Percentiles rank a stretch among this genome's conserved stretches.
phyloP scores from a whole-genome alignment of 64 coral and sea anemone genomes.

The Cladopsammia gracilis region DNA sequence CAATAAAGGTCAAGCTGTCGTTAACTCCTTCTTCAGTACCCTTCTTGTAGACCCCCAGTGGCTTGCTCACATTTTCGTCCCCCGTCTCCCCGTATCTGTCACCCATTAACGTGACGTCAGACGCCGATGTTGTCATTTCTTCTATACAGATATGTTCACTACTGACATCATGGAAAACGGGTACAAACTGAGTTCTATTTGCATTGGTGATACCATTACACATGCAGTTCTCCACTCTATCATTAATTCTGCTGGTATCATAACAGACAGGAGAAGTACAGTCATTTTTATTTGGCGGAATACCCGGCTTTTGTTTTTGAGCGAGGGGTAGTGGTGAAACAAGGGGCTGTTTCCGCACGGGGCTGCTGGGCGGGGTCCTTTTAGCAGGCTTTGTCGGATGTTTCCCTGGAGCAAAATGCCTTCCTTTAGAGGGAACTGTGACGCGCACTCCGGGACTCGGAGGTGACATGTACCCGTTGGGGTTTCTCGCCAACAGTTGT shows the following conservation, averaged over 20 bases:
- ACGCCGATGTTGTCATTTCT: slow-evolving; percentile 74
- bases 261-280: slow-evolving; percentile 74
- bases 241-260: slow-evolving; percentile 59
- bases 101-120: slow-evolving; percentile 36
- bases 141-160: slow-evolving; percentile 75
- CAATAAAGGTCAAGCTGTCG: slow-evolving; percentile 93
- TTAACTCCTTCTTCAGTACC: background rate
- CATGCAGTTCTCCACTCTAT: slow-evolving; percentile 56
- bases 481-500: slow-evolving; percentile 6
- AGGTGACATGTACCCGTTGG: slow-evolving; percentile 12
- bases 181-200: background rate
- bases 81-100: slow-evolving; percentile 3
- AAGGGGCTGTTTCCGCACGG: background rate
- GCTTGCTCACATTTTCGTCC: background rate
- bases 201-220: slow-evolving; percentile 41
- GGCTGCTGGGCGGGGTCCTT: background rate
- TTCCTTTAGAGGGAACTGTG: slow-evolving; percentile 51
- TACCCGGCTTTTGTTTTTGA: background rate
- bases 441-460: slow-evolving; percentile 8
- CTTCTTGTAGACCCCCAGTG: slow-evolving; percentile 15
- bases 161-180: slow-evolving; percentile 7
- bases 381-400: background rate
- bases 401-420: slow-evolving; percentile 25
- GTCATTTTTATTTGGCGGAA: background rate
- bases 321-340: background rate